phyloP scores from a whole-genome alignment of 2,888 invertebrate genomes.

The Neelides folsomi region DNA sequence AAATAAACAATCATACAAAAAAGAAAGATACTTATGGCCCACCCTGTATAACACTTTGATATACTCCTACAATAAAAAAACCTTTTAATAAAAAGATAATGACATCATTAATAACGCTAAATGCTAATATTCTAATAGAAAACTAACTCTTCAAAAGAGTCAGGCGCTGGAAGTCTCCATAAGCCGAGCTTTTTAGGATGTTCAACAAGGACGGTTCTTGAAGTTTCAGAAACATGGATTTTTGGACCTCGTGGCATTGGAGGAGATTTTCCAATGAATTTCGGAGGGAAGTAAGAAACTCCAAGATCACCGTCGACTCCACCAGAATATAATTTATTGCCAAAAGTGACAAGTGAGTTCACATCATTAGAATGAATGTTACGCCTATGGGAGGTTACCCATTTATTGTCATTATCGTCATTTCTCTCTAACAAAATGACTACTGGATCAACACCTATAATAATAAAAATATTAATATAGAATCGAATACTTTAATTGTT shows the following conservation, averaged over 20 bases:
- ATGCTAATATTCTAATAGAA: neutral
- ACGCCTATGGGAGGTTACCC: conserved; percentile 69
- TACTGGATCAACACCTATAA: conserved; percentile 55
- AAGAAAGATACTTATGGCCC: too few relatives aligned
- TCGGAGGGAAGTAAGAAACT: conserved; percentile 26
- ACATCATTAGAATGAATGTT: conserved; percentile 79
- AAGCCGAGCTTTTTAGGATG: conserved; percentile 19
- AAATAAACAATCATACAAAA: too few relatives aligned
- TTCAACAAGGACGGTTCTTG: conserved; percentile 15
- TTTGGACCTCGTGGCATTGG: conserved; percentile 18
- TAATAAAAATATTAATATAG: neutral
- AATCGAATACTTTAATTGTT: neutral
- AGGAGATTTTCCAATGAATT: conserved; percentile 26
- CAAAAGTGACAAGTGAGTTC: conserved; percentile 52
- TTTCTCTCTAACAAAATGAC: conserved; percentile 62
- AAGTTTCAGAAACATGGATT: conserved; percentile 11
- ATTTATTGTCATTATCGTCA: conserved; percentile 48
- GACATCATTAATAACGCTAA: neutral
- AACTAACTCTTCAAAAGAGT: conserved; percentile 17
- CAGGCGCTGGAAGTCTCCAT: conserved; percentile 22
- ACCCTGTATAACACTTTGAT: too few relatives aligned
- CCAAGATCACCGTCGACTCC: conserved; percentile 37
- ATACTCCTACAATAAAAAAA: neutral
- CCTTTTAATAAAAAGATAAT: neutral
- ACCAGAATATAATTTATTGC: conserved; percentile 58